phyloP scores from a whole-genome alignment of 2,797 vertebrate genomes.

The Alectoris magna region DNA sequence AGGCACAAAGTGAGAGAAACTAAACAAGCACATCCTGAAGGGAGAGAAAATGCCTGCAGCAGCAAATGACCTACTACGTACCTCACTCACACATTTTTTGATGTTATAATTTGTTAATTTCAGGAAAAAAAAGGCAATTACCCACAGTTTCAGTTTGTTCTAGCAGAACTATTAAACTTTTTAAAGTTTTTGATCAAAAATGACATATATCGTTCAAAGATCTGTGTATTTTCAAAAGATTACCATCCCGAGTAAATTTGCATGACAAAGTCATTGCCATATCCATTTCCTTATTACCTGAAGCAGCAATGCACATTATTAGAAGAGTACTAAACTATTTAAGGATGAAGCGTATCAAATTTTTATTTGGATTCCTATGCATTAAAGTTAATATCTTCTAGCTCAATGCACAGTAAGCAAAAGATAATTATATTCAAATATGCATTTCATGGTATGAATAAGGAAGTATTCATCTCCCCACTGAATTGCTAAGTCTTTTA shows the following conservation, averaged over 20 bases:
- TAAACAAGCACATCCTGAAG: slow-evolving; percentile 90
- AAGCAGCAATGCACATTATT: slow-evolving; percentile 28
- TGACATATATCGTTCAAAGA: slow-evolving; percentile 57
- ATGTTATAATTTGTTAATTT: slow-evolving; percentile 88
- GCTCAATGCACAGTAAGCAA: slow-evolving; percentile 44
- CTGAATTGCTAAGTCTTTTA: slow-evolving; percentile 57
- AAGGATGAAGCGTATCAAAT: slow-evolving; percentile 11
- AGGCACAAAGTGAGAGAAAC: slow-evolving; percentile 88
- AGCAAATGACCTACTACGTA: slow-evolving; percentile 88
- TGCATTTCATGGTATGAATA: slow-evolving; percentile 49
- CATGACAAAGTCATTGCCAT: slow-evolving; percentile 45
- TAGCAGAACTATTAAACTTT: slow-evolving; percentile 80
- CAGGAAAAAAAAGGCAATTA: slow-evolving; percentile 77
- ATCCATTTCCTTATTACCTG: slow-evolving; percentile 47
- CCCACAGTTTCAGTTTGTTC: slow-evolving; percentile 75
- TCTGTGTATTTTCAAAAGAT: slow-evolving; percentile 56
- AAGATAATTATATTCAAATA: slow-evolving; percentile 66
- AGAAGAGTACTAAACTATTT: slow-evolving; percentile 26
- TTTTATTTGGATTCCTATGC: slow-evolving; percentile 30
- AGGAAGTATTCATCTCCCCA: slow-evolving; percentile 51
- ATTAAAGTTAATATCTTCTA: slow-evolving; percentile 57
- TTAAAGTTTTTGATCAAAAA: slow-evolving; percentile 81
- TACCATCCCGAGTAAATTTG: slow-evolving; percentile 44
- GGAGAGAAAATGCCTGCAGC: slow-evolving; percentile 87
- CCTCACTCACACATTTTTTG: slow-evolving; percentile 79